Evolutionary conservation across 2,888 invertebrate species (phyloP), one percentile per base, ranked within the genome.

Genomic region (Chrysotoxum bicinctum): DNA sequence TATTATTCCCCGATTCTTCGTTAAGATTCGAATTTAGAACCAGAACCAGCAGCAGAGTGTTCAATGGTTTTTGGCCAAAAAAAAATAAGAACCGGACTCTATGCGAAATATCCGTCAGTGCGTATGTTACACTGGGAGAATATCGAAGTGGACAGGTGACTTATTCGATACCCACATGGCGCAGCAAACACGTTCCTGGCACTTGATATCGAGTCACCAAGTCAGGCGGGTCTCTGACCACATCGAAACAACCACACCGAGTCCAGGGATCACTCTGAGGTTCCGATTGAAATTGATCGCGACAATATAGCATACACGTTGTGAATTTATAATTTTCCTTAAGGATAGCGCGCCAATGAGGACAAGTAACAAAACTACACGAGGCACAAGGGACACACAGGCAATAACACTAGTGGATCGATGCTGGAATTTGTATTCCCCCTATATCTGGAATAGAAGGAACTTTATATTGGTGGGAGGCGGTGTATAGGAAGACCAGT

Each of bases 261-360:
- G 32, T 62, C 45, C 70, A 73, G 74, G 69, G 64, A 84, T 84
- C 80, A 80, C 66, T 84, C 75, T 84, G 26, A 73, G 69, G 54
- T 76, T 73, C 68, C 72, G 52, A 85, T 76, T 76, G 85, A 85
- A 85, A 85, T 85, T 85, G 85, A 85, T 85, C 85, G 85, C 85
- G 85, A 85, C 85, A 85, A 85, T 85, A 85, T 85, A 81, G 81
- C 81, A 85, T 85, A 85, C 85, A 85, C 85, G 85, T 81, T 81
- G 73, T 81, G 85, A 85, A 85, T 85, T 85, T 85, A 85, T 85
- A 85, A 85, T 81, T 77, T 85, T 62, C 40, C 54, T 85, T 62
- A 69, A 85, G 85, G 73, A 85, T 54, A 73, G 81, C 73, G 81
- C 72, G 85, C 85, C 85, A 76, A 85, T 81, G 76, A 77, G 81